A percentile compares a stretch with the other conserved stretches of the same genome.
Conservation (phyloP, 2,888 invertebrate species). For the Chaetogeoica ovagalla region DNA sequence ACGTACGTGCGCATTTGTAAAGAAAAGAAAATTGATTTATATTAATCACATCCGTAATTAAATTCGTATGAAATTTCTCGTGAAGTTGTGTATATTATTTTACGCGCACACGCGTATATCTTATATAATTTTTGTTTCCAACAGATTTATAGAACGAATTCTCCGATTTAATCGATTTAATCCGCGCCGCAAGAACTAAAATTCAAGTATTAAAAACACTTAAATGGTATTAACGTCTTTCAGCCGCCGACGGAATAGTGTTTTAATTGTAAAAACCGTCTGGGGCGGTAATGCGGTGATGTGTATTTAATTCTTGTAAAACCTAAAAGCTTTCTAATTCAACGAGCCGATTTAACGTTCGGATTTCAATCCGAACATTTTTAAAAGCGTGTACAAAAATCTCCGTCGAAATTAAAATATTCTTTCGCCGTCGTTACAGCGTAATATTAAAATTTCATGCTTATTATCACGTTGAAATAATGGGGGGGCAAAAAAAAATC, state of each 20-base stretch:
- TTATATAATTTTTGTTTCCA: background rate
- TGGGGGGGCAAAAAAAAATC: no score
- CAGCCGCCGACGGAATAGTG: no score
- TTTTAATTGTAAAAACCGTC: conserved; percentile 1
- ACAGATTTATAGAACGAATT: background rate
- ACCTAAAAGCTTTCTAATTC: conserved; percentile 28
- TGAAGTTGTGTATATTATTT: no score
- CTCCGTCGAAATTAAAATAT: background rate
- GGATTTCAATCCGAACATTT: background rate
- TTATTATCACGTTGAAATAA: no score
- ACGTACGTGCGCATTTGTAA: background rate
- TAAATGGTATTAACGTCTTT: background rate
- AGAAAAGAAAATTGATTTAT: background rate
- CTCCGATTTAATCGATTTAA: background rate
- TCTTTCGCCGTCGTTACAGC: background rate
- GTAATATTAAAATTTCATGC: no score
- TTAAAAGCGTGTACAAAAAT: background rate
- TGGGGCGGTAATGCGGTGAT: background rate
- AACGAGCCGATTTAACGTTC: background rate
- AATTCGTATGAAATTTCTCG: no score
- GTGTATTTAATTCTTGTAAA: conserved; percentile 11
- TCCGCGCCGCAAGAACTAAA: background rate
- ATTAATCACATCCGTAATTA: no score
- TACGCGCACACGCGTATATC: background rate
- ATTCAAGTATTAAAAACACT: background rate